phyloP scores from a whole-genome alignment of 1,140 invertebrate species.

The Heliconius congener region DNA sequence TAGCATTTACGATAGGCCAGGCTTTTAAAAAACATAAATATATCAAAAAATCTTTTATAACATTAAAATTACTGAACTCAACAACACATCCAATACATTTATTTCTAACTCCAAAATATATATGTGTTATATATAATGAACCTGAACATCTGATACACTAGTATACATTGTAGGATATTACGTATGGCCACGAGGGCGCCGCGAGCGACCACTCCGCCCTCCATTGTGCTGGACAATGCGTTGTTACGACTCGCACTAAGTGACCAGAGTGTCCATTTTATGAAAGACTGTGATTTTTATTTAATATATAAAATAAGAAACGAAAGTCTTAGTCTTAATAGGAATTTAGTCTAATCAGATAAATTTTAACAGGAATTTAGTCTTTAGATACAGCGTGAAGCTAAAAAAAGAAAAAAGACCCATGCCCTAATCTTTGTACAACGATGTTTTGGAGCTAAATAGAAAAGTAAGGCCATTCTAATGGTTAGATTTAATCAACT shows the following conservation, averaged over 20 bases:
- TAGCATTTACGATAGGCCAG: too few species aligned
- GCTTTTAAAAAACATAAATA: too few species aligned
- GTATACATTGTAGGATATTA: slow-evolving; percentile 39
- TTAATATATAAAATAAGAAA: neutral
- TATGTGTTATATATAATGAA: neutral
- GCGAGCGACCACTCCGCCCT: slow-evolving; percentile 56
- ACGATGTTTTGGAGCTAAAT: too few species aligned
- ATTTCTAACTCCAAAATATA: neutral
- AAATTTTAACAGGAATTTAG: too few species aligned
- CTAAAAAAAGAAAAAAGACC: too few species aligned
- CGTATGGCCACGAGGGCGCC: slow-evolving; percentile 60
- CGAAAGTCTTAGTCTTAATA: too few species aligned
- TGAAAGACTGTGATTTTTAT: neutral
- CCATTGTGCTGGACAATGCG: slow-evolving; percentile 74
- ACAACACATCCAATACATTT: neutral
- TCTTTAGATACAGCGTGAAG: too few species aligned
- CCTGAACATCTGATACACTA: neutral
- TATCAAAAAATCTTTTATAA: too few species aligned
- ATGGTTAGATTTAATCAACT: too few species aligned
- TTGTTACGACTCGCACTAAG: slow-evolving; percentile 73
- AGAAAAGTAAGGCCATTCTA: too few species aligned
- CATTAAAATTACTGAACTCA: neutral
- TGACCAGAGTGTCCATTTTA: slow-evolving; percentile 47
- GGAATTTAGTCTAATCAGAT: too few species aligned
- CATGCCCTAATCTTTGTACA: too few species aligned